Conservation (phyloP, 2,888 invertebrate species). For the Heliconius hortense region DNA sequence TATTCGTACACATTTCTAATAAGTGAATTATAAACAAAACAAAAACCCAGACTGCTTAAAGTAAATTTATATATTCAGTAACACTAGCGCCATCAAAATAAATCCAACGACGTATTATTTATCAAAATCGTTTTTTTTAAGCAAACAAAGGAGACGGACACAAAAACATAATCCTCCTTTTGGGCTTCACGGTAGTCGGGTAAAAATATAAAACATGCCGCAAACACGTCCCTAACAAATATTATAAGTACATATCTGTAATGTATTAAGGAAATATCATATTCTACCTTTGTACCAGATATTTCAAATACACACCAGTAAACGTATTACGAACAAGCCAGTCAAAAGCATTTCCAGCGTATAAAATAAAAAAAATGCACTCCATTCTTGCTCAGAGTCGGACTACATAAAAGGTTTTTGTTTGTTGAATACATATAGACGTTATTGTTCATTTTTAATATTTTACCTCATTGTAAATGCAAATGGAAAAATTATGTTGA, state of each 20-base stretch:
- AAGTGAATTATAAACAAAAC: background rate
- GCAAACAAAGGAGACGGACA: no score
- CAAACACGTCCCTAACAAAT: background rate
- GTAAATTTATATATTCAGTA: no score
- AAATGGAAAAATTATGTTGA: conserved; percentile 6
- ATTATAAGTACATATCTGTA: conserved; percentile 1
- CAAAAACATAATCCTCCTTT: no score
- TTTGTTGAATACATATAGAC: conserved; percentile 20
- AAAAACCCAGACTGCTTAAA: background rate
- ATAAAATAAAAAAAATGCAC: conserved; percentile 16
- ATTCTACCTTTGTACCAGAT: background rate
- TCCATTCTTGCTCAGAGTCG: conserved; percentile 15
- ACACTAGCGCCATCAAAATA: no score
- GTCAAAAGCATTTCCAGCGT: conserved; percentile 19
- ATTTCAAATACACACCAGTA: conserved; percentile 8
- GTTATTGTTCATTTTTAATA: conserved; percentile 18
- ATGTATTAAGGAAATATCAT: background rate
- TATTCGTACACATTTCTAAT: background rate
- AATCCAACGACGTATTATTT: no score
- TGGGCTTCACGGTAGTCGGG: no score
- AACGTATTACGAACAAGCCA: background rate
- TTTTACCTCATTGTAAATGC: conserved; percentile 16
- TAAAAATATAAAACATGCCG: background rate
- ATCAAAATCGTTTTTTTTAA: no score
- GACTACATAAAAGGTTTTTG: conserved; percentile 20